These are phyloP conservation scores for Neoarius graeffei DNA, from an alignment of 2,113 vertebrate species.

Conservation along the genomic window DNA sequence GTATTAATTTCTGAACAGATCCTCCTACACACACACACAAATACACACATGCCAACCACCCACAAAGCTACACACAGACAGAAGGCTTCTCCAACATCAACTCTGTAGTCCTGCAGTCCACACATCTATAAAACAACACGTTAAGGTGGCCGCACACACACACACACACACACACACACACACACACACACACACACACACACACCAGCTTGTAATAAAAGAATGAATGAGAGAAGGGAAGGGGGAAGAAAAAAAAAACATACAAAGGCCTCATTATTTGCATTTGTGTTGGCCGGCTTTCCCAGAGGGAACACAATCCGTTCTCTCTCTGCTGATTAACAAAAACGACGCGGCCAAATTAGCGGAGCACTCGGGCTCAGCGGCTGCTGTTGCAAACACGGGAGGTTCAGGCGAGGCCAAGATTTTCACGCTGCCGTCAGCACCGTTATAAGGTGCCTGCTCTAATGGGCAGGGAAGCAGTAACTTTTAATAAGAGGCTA, in stretches of 20 bases:
- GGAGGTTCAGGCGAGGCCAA: slow-evolving; percentile 61
- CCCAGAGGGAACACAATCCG: slow-evolving; percentile 45
- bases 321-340: slow-evolving; percentile 53
- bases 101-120: neutral
- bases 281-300: slow-evolving; percentile 33
- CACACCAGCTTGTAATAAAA: slow-evolving; percentile 46
- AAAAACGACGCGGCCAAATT: slow-evolving; percentile 55
- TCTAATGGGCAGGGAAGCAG: slow-evolving; percentile 56
- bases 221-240: slow-evolving; percentile 35
- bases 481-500: slow-evolving; percentile 57
- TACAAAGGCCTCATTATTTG: slow-evolving; percentile 54
- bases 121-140: slow-evolving; percentile 35
- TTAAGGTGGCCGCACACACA: slow-evolving; percentile 10
- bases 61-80: slow-evolving; percentile 23
- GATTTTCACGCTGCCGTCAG: slow-evolving; percentile 43
- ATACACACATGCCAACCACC: slow-evolving; percentile 16
- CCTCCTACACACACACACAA: slow-evolving; percentile 37
- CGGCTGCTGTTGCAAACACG: slow-evolving; percentile 48
- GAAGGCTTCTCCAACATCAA: slow-evolving; percentile 1
- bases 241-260: slow-evolving; percentile 23
- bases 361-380: slow-evolving; percentile 45
- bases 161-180: slow-evolving; percentile 38
- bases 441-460: slow-evolving; percentile 54
- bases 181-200: slow-evolving; percentile 32
- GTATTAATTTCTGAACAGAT: slow-evolving; percentile 49